These are phyloP conservation scores for Hirtodrosophila cameraria DNA, from an alignment of 2,888 invertebrate genomes.

Conservation along the genomic window DNA sequence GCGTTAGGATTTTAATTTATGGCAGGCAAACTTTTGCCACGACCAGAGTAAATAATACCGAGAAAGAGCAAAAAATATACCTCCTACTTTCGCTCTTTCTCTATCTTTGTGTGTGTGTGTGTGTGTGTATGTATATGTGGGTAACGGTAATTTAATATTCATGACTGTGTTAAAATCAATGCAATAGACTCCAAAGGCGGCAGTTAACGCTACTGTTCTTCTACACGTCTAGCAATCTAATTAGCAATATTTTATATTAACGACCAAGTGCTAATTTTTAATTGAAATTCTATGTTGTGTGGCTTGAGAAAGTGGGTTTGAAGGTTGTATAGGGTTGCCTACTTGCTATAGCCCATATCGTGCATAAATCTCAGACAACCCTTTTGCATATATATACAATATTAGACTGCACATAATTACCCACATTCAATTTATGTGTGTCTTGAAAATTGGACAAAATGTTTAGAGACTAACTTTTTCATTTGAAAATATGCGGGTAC, in stretches of 20 bases:
- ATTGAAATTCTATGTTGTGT: slow-evolving; percentile 68
- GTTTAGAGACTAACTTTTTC: slow-evolving; percentile 15
- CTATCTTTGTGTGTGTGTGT: slow-evolving; percentile 14
- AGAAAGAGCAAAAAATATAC: slow-evolving; percentile 26
- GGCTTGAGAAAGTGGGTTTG: slow-evolving; percentile 13
- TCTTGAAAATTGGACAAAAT: neutral
- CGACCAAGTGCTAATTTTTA: slow-evolving; percentile 74
- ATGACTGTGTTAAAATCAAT: slow-evolving; percentile 77
- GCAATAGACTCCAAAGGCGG: slow-evolving; percentile 46
- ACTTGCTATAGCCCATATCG: slow-evolving; percentile 2
- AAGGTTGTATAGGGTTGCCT: neutral
- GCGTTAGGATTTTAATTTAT: slow-evolving; percentile 74
- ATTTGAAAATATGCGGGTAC: slow-evolving; percentile 20
- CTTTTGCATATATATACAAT: slow-evolving; percentile 25
- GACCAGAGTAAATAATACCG: slow-evolving; percentile 39
- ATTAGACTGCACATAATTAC: slow-evolving; percentile 64
- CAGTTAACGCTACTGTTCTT: slow-evolving; percentile 33
- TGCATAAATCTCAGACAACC: slow-evolving; percentile 47
- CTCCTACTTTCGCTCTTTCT: slow-evolving; percentile 5
- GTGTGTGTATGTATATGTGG: slow-evolving; percentile 9
- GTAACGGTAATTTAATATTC: slow-evolving; percentile 75
- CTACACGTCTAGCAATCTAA: slow-evolving; percentile 57
- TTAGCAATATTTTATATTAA: slow-evolving; percentile 77
- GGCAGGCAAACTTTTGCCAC: slow-evolving; percentile 70
- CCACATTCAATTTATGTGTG: slow-evolving; percentile 56